Evolutionary conservation across 2,113 vertebrate species (phyloP).

Genomic region (Petrocephalus microphthalmus): DNA sequence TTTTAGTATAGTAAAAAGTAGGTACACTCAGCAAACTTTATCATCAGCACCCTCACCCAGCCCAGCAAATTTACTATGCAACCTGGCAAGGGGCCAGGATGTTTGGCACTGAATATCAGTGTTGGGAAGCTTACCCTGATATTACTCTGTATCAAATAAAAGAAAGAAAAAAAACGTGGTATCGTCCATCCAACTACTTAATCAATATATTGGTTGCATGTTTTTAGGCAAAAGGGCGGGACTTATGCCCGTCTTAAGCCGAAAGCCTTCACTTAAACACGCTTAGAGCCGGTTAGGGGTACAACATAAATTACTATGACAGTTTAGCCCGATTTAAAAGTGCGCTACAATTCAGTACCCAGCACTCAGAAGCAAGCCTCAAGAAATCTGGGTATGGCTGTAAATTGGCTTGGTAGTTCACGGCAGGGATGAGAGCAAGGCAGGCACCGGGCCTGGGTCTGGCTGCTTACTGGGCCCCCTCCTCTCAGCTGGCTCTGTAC

Average conservation of each 20-base stretch:
- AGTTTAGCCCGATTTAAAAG: too few species aligned
- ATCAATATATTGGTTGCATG: too few species aligned
- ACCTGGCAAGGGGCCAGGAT: not conserved
- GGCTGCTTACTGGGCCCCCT: constrained; percentile 56
- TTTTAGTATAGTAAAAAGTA: too few species aligned
- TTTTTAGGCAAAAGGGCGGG: too few species aligned
- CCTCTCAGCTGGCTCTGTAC: constrained; percentile 83
- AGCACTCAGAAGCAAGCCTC: not conserved
- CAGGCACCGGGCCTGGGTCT: not conserved
- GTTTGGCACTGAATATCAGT: not conserved
- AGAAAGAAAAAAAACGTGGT: not conserved
- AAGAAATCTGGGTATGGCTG: not conserved
- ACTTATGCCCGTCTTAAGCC: too few species aligned
- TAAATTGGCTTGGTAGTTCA: not conserved
- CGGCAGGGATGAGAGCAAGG: not conserved
- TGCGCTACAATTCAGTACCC: not conserved
- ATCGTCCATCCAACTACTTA: not conserved
- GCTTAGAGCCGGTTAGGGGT: too few species aligned
- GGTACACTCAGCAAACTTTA: not conserved
- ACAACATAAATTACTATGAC: too few species aligned
- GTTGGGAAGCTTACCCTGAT: not conserved
- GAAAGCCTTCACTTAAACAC: too few species aligned
- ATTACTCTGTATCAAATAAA: not conserved
- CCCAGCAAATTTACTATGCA: not conserved
- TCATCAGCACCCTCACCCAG: not conserved